A percentile compares a stretch with the other conserved stretches of the same genome.
Conservation (phyloP, 2,113 vertebrate species). For the Vireo altiloquus region DNA sequence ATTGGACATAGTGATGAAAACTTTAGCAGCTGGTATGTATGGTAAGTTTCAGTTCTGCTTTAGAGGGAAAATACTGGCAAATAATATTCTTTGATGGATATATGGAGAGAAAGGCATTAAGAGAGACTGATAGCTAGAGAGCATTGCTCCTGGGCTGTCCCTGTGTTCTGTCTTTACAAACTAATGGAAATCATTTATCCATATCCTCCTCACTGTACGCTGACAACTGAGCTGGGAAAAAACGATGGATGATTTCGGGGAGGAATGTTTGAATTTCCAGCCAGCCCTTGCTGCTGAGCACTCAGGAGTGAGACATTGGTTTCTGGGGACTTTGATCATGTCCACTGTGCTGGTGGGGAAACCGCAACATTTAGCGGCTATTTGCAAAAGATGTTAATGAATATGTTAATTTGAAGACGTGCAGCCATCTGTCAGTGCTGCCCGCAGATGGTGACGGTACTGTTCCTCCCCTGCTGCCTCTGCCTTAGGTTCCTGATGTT, state of each 20-base stretch:
- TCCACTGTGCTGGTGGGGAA: not conserved
- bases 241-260: not conserved
- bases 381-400: constrained; percentile 38
- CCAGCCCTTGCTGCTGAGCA: not conserved
- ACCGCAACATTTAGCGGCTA: not conserved
- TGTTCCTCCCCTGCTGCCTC: not conserved
- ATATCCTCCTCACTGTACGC: not conserved
- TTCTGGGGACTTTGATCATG: not conserved
- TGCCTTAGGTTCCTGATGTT: constrained; percentile 63
- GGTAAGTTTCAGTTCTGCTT: constrained; percentile 65
- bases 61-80: not conserved
- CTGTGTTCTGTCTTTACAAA: constrained; percentile 49
- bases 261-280: constrained; percentile 7
- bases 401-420: constrained; percentile 38
- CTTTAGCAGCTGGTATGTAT: constrained; percentile 64
- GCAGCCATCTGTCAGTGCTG: constrained; percentile 31
- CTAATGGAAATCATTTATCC: constrained; percentile 59
- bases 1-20: not conserved
- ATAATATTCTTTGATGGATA: constrained; percentile 32
- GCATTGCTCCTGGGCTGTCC: constrained; percentile 44
- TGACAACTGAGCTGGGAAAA: constrained; percentile 22
- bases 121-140: constrained; percentile 34
- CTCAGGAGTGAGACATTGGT: not conserved
- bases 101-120: constrained; percentile 36
- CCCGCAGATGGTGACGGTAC: not conserved